phyloP scores from a whole-genome alignment of 2,113 vertebrate species.

The Himantopus leucocephalus region DNA sequence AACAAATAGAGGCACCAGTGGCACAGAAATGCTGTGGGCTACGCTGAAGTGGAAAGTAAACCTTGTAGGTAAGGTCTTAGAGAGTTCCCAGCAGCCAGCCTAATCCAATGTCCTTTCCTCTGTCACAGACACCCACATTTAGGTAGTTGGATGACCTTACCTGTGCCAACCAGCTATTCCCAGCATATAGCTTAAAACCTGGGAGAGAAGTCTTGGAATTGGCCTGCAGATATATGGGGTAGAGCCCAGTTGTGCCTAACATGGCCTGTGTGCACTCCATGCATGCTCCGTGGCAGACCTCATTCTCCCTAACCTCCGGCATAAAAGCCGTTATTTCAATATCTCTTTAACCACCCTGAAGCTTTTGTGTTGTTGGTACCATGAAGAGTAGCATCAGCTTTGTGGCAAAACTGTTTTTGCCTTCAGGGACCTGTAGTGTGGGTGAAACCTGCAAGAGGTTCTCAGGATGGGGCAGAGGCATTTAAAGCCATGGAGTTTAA shows the following conservation, averaged over 20 bases:
- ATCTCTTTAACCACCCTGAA: background rate
- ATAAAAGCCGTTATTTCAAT: background rate
- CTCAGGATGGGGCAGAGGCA: background rate
- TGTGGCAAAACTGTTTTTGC: background rate
- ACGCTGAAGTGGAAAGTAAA: background rate
- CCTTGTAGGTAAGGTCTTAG: background rate
- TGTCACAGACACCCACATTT: background rate
- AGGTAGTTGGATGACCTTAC: background rate
- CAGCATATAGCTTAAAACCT: background rate
- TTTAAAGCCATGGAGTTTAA: background rate
- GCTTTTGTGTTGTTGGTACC: background rate
- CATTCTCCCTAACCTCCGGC: background rate
- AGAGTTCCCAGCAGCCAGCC: background rate
- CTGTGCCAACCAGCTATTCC: background rate
- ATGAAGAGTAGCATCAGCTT: background rate
- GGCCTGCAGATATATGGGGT: background rate
- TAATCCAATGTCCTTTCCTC: background rate
- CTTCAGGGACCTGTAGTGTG: background rate
- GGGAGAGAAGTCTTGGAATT: background rate
- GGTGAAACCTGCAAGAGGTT: background rate
- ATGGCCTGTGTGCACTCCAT: background rate
- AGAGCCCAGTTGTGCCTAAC: background rate
- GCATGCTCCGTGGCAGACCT: background rate
- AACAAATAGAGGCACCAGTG: background rate
- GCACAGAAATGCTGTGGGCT: background rate